Evolutionary conservation across 2,888 invertebrate genomes (phyloP).

Genomic region (Pristionchus entomophagus): DNA sequence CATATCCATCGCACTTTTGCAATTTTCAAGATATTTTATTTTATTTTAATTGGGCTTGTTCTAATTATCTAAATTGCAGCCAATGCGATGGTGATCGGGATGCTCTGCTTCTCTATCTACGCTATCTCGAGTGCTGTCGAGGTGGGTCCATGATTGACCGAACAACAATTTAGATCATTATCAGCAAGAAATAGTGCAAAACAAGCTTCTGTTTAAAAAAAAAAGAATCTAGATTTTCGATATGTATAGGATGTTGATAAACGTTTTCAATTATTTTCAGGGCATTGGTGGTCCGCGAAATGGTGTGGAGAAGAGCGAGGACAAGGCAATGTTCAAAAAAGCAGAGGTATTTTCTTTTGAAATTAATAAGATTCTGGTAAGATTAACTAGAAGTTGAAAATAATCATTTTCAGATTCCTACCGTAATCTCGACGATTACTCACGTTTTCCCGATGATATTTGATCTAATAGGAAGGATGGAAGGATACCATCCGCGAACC

Average conservation of each 20-base stretch:
- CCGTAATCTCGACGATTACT: constrained; percentile 90
- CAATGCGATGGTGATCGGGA: constrained; percentile 52
- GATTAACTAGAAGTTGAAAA: no score
- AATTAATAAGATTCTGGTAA: not conserved
- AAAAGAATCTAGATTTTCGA: no score
- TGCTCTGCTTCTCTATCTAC: constrained; percentile 74
- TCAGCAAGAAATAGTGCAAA: no score
- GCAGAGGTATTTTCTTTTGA: constrained; percentile 61
- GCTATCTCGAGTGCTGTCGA: constrained; percentile 71
- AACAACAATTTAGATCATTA: no score
- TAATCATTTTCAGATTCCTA: constrained; percentile 81
- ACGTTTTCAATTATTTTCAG: no score
- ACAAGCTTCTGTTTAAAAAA: no score
- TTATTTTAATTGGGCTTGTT: no score
- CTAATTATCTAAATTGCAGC: not conserved
- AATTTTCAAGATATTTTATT: no score
- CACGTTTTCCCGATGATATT: constrained; percentile 91
- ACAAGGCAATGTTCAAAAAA: constrained; percentile 70
- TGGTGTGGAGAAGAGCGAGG: constrained; percentile 66
- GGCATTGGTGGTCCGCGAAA: constrained; percentile 58
- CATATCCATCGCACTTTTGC: no score
- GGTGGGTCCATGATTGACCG: constrained; percentile 47
- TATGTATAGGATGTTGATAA: no score
- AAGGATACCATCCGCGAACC: constrained; percentile 94
- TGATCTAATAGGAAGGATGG: constrained; percentile 85